These are phyloP conservation scores for Hyles vespertilio DNA, from an alignment of 1,140 invertebrate genomes.

Conservation along the genomic window DNA sequence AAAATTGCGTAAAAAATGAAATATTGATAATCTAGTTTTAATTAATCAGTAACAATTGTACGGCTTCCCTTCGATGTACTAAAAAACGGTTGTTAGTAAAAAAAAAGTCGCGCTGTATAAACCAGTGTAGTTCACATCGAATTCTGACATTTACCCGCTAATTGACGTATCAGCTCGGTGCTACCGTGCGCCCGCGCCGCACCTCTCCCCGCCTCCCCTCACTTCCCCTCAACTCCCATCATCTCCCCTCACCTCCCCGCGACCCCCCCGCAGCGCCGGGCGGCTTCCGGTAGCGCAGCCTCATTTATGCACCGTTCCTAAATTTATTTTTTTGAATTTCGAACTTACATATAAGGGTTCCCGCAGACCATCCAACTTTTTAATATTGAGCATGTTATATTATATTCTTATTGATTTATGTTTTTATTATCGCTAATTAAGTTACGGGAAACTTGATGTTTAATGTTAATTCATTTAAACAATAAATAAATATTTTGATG, in stretches of 20 bases:
- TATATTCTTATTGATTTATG: not conserved
- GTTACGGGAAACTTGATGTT: no score
- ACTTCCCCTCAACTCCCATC: not conserved
- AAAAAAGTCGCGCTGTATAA: conserved; percentile 28
- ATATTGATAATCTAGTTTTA: no score
- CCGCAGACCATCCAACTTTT: not conserved
- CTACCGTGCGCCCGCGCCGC: conserved; percentile 48
- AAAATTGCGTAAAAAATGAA: no score
- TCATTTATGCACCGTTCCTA: conserved; percentile 3
- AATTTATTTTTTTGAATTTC: conserved; percentile 8
- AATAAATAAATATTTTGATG: no score
- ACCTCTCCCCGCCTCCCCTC: not conserved
- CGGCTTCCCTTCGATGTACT: no score
- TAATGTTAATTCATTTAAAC: no score
- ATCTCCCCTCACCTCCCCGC: no score
- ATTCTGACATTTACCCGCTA: conserved; percentile 55
- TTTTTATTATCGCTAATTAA: not conserved
- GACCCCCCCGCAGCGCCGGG: conserved; percentile 22
- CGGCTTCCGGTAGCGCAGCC: conserved; percentile 44
- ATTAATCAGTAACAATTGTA: no score
- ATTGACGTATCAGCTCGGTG: conserved; percentile 47
- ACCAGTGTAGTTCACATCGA: conserved; percentile 48
- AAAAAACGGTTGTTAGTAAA: no score
- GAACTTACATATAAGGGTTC: not conserved
- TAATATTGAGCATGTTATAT: no score